phyloP scores from a whole-genome alignment of 2,888 invertebrate species.

The Tigriopus californicus region DNA sequence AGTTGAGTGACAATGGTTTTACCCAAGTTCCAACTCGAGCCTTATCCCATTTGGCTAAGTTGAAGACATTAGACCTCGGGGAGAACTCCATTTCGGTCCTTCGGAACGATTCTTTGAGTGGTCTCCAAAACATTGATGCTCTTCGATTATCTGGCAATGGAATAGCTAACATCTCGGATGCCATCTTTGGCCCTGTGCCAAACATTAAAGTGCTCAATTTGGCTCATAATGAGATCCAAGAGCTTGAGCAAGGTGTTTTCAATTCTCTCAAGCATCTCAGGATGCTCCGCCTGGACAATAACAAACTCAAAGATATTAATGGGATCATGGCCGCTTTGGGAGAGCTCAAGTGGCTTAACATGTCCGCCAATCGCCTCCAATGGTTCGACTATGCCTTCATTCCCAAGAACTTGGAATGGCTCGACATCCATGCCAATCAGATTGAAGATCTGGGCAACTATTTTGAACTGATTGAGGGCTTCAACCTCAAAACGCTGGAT shows the following conservation, averaged over 20 bases:
- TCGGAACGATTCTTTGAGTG: conserved; percentile 60
- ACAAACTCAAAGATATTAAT: conserved; percentile 58
- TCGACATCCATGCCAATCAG: conserved; percentile 73
- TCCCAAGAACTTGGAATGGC: conserved; percentile 61
- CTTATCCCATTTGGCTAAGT: conserved; percentile 59
- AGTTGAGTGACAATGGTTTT: conserved; percentile 68
- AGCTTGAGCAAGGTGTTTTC: conserved; percentile 52
- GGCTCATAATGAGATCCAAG: conserved; percentile 56
- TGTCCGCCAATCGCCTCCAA: conserved; percentile 70
- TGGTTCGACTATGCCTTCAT: conserved; percentile 74
- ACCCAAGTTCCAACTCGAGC: conserved; percentile 53
- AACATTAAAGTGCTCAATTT: conserved; percentile 45
- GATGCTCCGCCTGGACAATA: conserved; percentile 68
- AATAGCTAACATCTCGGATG: conserved; percentile 57
- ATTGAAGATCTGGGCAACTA: conserved; percentile 48
- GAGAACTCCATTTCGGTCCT: conserved; percentile 68
- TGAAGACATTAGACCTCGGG: conserved; percentile 72
- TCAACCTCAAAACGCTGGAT: conserved; percentile 61
- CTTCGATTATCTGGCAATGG: conserved; percentile 74
- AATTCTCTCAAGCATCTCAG: conserved; percentile 57
- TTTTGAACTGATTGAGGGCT: conserved; percentile 32
- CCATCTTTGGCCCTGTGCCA: conserved; percentile 38
- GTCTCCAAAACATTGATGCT: conserved; percentile 67
- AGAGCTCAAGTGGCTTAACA: conserved; percentile 67
- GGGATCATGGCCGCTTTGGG: conserved; percentile 64